These are phyloP conservation scores for Osmerus eperlanus DNA, from an alignment of 2,113 vertebrate species.

Conservation along the genomic window DNA sequence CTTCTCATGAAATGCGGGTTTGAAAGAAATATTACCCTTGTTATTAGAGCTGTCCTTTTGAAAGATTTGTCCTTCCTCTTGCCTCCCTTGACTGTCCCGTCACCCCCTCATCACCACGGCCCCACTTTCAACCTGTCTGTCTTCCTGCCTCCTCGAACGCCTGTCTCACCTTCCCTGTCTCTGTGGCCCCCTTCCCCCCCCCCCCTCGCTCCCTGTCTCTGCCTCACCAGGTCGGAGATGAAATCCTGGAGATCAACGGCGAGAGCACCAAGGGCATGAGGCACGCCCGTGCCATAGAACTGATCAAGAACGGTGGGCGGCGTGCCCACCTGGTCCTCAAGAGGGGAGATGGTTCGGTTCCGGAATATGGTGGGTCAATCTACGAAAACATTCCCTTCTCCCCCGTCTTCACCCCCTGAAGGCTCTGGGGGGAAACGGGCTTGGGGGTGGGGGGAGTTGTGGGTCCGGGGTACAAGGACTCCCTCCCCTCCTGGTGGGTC, in stretches of 20 bases:
- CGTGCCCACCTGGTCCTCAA: conserved; percentile 94
- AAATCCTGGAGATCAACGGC: conserved; percentile 98
- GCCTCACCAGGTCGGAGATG: conserved; percentile 87
- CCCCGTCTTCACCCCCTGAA: conserved; percentile 98
- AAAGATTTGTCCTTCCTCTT: conserved; percentile 30
- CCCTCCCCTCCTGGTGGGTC: conserved; percentile 75
- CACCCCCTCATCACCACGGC: neutral
- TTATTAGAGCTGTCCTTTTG: conserved; percentile 16
- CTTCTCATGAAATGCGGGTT: conserved; percentile 29
- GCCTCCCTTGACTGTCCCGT: neutral
- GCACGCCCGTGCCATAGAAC: conserved; percentile 97
- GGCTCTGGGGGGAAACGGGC: conserved; percentile 17
- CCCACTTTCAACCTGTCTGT: conserved; percentile 5
- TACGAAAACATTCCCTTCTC: conserved; percentile 99
- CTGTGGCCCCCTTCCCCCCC: neutral
- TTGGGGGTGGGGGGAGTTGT: neutral
- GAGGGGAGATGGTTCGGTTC: conserved; percentile 96
- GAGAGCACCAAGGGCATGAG: conserved; percentile 99
- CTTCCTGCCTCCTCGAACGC: neutral
- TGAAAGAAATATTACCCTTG: conserved; percentile 14
- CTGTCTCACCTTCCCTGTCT: neutral
- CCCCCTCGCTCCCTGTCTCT: neutral
- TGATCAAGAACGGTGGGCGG: conserved; percentile 97
- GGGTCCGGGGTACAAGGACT: conserved; percentile 29
- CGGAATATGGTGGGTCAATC: conserved; percentile 99